Evolutionary conservation across 2,113 vertebrate genomes (phyloP), one percentile per base, ranked within the genome.

Genomic region (Gambusia holbrooki): DNA sequence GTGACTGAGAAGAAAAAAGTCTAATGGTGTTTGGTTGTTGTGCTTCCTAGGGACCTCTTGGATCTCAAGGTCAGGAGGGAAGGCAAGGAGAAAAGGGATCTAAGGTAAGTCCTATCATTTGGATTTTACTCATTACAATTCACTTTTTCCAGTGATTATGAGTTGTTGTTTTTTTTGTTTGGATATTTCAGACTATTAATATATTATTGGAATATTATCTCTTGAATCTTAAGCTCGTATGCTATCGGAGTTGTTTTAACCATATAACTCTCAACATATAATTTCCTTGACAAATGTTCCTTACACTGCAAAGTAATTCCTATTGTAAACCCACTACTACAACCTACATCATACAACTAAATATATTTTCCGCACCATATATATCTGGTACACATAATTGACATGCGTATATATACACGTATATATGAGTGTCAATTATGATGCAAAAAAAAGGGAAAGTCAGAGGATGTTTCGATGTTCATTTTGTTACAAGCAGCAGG

Each of bases 31-130:
- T 71, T 62, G n/a, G 11, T 75, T 12, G 2, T 42, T 45, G 37
- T 10, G 45, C 3, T 75, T 73, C 45, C 45, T 45, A 92, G 97
- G 98, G 98, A 54, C 93, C 96, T 45, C 86, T 94, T 65, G 98
- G 98, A 88, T 89, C 84, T 78, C 85, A 94, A 1, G 98, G 98
- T 33, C 83, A 95, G 71, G 95, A 97, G 85, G 98, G 98, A 81
- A 96, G 95, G 83, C 97, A 98, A 92, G 97, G 98, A 67, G 97
- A 98, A 90, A 99, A 99, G 79, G 98, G 98, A 51, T 95, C 97
- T 79, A 99, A 99, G 96, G 98, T 99, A 74, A 90, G 76, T 54
- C 13, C 7, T 19, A 29, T n/a, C 71, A 37, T n/a, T 25, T 45
- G 14, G 5, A 58, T 40, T 68, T 30, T 68, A 40, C 28, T 28